phyloP scores from a whole-genome alignment of 2,113 vertebrate genomes.

The Salvelinus fontinalis region DNA sequence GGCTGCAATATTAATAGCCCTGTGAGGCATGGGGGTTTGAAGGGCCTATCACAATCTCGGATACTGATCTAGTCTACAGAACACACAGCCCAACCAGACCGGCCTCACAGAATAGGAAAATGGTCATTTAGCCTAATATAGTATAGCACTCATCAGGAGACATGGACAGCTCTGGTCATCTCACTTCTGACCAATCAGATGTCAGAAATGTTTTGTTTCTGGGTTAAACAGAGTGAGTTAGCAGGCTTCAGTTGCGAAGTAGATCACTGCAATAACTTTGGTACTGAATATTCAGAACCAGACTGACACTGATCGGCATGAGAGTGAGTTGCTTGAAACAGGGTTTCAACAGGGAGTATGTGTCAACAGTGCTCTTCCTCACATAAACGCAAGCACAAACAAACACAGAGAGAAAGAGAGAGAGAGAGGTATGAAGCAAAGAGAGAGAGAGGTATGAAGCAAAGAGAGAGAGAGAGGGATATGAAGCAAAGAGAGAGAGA shows the following conservation, averaged over 20 bases:
- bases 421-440: slow-evolving; percentile 17
- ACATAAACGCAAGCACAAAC: background rate
- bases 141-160: no score
- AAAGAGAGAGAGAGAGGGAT: no score
- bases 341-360: background rate
- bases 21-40: slow-evolving; percentile 54
- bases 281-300: background rate
- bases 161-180: no score
- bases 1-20: slow-evolving; percentile 71
- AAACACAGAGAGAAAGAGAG: slow-evolving; percentile 33
- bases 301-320: background rate
- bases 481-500: no score
- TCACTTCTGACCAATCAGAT: background rate
- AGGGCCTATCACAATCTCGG: slow-evolving; percentile 41
- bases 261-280: background rate
- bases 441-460: background rate
- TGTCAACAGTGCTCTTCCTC: background rate
- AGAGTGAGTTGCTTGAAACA: background rate
- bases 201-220: background rate
- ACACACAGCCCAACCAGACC: background rate
- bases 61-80: background rate
- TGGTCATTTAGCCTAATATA: no score
- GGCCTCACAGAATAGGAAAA: no score
- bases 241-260: background rate
- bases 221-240: background rate